These are phyloP conservation scores for Chloebia gouldiae DNA, from an alignment of 2,113 vertebrate genomes.

Conservation along the genomic window DNA sequence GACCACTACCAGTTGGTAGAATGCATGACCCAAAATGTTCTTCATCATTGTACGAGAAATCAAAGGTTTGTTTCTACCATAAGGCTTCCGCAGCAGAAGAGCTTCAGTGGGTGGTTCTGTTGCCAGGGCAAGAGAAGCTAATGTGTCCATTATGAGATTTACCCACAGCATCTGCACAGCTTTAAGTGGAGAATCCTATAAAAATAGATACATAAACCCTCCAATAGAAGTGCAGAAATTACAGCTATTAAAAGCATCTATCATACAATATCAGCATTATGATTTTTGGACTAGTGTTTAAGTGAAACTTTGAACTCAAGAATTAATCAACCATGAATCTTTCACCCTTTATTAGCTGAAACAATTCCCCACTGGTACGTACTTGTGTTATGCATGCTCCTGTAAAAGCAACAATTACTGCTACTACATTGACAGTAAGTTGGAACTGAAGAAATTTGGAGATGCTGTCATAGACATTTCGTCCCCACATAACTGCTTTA, in stretches of 20 bases:
- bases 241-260: constrained; percentile 1
- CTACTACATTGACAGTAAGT: constrained; percentile 96
- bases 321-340: not conserved
- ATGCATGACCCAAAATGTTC: constrained; percentile 95
- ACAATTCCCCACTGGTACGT: constrained; percentile 43
- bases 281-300: not conserved
- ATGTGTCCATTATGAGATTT: constrained; percentile 99
- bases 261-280: not conserved
- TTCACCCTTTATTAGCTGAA: not conserved
- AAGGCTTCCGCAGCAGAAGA: constrained; percentile 92
- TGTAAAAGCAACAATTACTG: constrained; percentile 98
- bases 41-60: constrained; percentile 99
- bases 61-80: constrained; percentile 97
- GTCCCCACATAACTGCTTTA: constrained; percentile 98
- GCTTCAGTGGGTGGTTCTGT: constrained; percentile 97
- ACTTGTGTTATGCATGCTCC: constrained; percentile 99
- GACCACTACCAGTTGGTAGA: constrained; percentile 93
- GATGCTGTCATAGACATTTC: constrained; percentile 98
- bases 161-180: constrained; percentile 99
- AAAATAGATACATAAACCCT: constrained; percentile 58
- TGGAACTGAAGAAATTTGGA: constrained; percentile 99
- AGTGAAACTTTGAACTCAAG: not conserved
- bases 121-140: constrained; percentile 96
- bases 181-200: constrained; percentile 96
- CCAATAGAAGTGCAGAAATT: not conserved